Conservation (phyloP, 1,140 invertebrate species). For the Ladona fulva region DNA sequence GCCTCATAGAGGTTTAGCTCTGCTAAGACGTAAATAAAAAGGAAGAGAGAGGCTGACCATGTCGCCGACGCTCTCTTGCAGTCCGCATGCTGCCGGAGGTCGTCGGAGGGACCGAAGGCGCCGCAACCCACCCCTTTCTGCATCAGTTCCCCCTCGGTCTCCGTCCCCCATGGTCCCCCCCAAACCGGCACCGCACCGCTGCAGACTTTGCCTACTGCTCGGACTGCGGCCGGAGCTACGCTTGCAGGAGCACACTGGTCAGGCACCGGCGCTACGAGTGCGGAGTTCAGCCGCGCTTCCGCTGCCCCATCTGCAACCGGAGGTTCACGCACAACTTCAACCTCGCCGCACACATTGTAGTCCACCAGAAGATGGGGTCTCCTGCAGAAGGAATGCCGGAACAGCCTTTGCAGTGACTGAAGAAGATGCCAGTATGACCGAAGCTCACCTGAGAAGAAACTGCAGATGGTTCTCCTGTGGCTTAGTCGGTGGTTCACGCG, state of each 20-base stretch:
- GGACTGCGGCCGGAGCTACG: conserved; percentile 44
- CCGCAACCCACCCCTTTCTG: not conserved
- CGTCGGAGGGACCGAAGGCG: not conserved
- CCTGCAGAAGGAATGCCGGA: no score
- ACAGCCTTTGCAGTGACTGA: no score
- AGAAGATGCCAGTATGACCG: no score
- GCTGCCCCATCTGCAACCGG: conserved; percentile 30
- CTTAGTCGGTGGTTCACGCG: no score
- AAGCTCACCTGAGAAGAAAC: no score
- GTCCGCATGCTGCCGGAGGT: not conserved
- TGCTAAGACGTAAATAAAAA: not conserved
- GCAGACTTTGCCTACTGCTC: conserved; percentile 27
- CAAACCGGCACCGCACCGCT: not conserved
- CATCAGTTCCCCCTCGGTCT: not conserved
- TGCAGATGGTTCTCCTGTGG: no score
- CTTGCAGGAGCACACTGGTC: conserved; percentile 38
- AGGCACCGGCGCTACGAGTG: conserved; percentile 39
- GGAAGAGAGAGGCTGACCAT: not conserved
- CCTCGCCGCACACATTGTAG: not conserved
- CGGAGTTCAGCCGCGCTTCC: conserved; percentile 32
- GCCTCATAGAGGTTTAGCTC: not conserved
- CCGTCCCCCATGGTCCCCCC: not conserved
- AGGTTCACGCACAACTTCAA: conserved; percentile 16
- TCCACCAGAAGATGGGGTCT: not conserved
- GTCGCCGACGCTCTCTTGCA: not conserved